Evolutionary conservation across 2,113 vertebrate genomes (phyloP).

Genomic region (Cryptomyrus ogoouensis): DNA sequence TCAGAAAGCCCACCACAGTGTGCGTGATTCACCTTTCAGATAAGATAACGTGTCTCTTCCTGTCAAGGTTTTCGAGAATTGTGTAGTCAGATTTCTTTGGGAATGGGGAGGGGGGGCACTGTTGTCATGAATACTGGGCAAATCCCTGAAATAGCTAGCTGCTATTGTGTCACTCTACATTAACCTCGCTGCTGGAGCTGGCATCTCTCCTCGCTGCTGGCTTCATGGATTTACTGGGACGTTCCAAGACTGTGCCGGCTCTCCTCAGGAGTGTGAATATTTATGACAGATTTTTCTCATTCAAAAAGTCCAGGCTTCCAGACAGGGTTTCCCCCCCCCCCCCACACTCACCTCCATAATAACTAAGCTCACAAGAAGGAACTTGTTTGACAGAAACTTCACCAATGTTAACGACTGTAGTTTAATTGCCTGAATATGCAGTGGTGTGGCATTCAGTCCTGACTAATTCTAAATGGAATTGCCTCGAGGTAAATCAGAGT

Average conservation of each 20-base stretch:
- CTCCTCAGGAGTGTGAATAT: slow-evolving; percentile 10
- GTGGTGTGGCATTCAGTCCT: background rate
- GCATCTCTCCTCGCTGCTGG: background rate
- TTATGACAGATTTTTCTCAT: slow-evolving; percentile 10
- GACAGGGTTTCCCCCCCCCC: background rate
- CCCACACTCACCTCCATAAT: background rate
- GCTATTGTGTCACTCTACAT: background rate
- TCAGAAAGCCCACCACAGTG: background rate
- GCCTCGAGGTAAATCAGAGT: background rate
- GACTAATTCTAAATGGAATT: slow-evolving; percentile 12
- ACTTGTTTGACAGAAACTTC: slow-evolving; percentile 9
- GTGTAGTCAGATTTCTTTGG: background rate
- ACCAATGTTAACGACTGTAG: background rate
- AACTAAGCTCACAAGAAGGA: slow-evolving; percentile 27
- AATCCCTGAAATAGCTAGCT: background rate
- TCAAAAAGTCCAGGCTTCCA: slow-evolving; percentile 2
- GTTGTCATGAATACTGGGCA: background rate
- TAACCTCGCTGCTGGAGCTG: background rate
- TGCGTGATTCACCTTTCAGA: background rate
- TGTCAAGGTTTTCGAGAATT: background rate
- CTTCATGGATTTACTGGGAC: background rate
- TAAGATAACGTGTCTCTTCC: background rate
- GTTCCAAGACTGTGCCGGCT: background rate
- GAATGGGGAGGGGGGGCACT: background rate
- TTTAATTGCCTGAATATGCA: background rate